Percentiles rank a stretch among this genome's conserved stretches.
phyloP scores from a whole-genome alignment of 2,888 invertebrate species.

The Heliconius aoede region DNA sequence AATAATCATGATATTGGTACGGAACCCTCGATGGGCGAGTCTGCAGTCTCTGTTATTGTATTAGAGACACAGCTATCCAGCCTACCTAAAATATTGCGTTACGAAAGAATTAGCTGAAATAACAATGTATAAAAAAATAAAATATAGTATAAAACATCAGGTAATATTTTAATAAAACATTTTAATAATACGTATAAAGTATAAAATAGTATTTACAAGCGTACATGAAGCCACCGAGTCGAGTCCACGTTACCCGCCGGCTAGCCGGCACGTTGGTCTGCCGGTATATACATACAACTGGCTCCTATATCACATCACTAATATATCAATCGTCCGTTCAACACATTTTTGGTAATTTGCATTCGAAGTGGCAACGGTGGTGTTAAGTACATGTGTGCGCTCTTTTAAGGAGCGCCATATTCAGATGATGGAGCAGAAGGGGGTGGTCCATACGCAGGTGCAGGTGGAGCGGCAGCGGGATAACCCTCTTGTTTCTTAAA shows the following conservation, averaged over 20 bases:
- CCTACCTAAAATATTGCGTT: too few species aligned
- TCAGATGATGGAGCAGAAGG: slow-evolving; percentile 81
- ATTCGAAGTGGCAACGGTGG: slow-evolving; percentile 6
- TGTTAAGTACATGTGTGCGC: too few species aligned
- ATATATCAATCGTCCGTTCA: slow-evolving; percentile 11
- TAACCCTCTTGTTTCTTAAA: slow-evolving; percentile 84
- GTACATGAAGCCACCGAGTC: slow-evolving; percentile 53
- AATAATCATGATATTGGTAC: background rate
- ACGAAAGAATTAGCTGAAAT: background rate
- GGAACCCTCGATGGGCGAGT: background rate
- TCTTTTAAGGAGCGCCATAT: slow-evolving; percentile 83
- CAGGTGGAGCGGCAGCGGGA: slow-evolving; percentile 74
- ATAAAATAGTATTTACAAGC: slow-evolving; percentile 82
- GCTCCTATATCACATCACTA: slow-evolving; percentile 18
- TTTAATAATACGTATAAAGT: slow-evolving; percentile 70
- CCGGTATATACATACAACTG: background rate
- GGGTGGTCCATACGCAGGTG: slow-evolving; percentile 77
- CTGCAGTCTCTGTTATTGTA: too few species aligned
- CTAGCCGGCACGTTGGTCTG: slow-evolving; percentile 18
- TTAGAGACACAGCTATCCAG: too few species aligned
- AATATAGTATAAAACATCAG: slow-evolving; percentile 41
- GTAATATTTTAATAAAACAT: slow-evolving; percentile 64
- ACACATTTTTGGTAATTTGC: slow-evolving; percentile 30
- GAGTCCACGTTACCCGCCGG: slow-evolving; percentile 52
- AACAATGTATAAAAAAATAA: background rate